Evolutionary conservation across 2,113 vertebrate genomes (phyloP), one percentile per base, ranked within the genome.

Genomic region (Aleadryas rufinucha): DNA sequence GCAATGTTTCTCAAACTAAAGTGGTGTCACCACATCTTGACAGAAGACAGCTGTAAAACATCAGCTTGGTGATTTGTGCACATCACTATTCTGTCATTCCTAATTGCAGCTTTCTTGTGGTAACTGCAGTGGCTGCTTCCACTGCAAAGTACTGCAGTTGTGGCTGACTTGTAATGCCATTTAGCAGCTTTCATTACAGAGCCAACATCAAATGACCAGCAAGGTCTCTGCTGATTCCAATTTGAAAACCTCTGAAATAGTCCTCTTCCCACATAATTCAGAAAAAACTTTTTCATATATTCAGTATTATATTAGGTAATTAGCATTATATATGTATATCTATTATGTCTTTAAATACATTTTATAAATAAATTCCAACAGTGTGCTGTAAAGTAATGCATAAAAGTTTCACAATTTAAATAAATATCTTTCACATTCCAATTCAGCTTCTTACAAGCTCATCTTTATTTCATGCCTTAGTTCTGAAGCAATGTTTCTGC

Each of bases 381-480:
- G 77, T 93, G 85, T 97, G 52, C 96, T 94, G 88, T 92, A 97
- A 98, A 95, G 94, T 89, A 76, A 97, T 44, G 97, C 96, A 96
- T 96, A 94, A 98, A 97, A 97, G 92, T 97, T 97, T 94, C 78
- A 97, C 90, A 97, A 97, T 98, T 97, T 97, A 95, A 97, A 98
- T 96, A 98, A 97, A 97, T 97, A 97, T 96, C 97, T 96, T 98
- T 97, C 97, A 98, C 97, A 97, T 98, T 98, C 96, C 97, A 98
- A 98, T 97, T 97, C 95, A 97, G 92, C 90, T 97, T 96, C 95
- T 97, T 94, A 96, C 64, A 95, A 95, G 95, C 95, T 97, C 77
- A 93, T 94, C 85, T 90, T 92, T 97, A 97, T 96, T 97, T 97
- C 84, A 96, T 94, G 94, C 87, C 97, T 96, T 96, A 94, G 53